Base-by-base conservation (phyloP, 2,888 invertebrate genomes). In the Dryomyza anilis region DNA sequence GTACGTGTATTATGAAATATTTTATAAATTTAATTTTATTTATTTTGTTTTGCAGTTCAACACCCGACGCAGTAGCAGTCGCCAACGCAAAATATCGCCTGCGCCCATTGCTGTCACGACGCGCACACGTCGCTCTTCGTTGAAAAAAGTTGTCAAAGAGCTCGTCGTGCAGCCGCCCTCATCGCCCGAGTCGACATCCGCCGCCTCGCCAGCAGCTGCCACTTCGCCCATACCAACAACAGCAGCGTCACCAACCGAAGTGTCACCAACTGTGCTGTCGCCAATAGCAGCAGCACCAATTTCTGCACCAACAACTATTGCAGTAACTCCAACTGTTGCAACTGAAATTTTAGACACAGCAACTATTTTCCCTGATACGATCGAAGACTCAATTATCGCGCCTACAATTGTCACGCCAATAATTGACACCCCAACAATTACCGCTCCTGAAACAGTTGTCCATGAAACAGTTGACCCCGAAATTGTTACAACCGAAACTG, bases 161-260 rank as follows among this genome's bases (percentile, higher is more conserved):
- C 52, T 43, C 25, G 36, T 50, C 43, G 45, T 23, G 7, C 46
- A 58, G 30, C 50, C 48, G 16, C 59, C 60, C 19, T 61, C 63
- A n/a, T 63, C 63, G 19, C 59, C 63, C 14, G 63, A 63, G 58
- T 57, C 68, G 27, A 29, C 45, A 3, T 8, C n/a, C 30, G 25
- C 63, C 10, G n/a, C 29, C 12, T 29, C 45, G 16, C 29, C 29
- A 14, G 50, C 59, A 21, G 21, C 53, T 1, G 48, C 64, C 1
- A 36, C 61, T 12, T 30, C 53, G 2, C 8, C 16, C 12, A 5
- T 19, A 21, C 19, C 3, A 46, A 2, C 16, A 46, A 46, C 10
- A 16, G 21, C 46, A 46, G 10, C 3, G 1, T 5, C 46, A 21
- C 21, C 10, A 46, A 12, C 0, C 1, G 14, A 23, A 48, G 48